Evolutionary conservation across 1,140 invertebrate genomes (phyloP).

Genomic region (Zophobas morio): DNA sequence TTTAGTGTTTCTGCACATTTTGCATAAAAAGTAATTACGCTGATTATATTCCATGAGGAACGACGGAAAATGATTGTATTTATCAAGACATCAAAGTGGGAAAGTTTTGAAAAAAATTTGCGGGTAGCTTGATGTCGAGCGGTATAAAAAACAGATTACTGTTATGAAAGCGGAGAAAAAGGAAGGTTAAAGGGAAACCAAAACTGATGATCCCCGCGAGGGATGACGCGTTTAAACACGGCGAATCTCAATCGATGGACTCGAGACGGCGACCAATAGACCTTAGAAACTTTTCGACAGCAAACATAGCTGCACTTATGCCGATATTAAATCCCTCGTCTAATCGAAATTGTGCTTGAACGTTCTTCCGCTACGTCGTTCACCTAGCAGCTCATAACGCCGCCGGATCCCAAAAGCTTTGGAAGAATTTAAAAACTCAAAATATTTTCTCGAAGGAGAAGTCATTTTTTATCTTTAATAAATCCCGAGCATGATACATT

Average conservation of each 20-base stretch:
- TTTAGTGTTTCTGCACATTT: slow-evolving; percentile 24
- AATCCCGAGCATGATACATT: slow-evolving; percentile 44
- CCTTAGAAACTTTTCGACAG: slow-evolving; percentile 40
- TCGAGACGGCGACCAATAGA: slow-evolving; percentile 47
- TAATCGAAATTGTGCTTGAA: slow-evolving; percentile 8
- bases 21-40: slow-evolving; percentile 47
- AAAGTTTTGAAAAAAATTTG: slow-evolving; percentile 48
- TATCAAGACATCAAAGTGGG: slow-evolving; percentile 53
- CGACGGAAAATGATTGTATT: slow-evolving; percentile 48
- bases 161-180: slow-evolving; percentile 59
- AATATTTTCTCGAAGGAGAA: slow-evolving; percentile 30
- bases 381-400: slow-evolving; percentile 17
- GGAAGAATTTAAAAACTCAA: slow-evolving; percentile 24
- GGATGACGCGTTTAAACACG: slow-evolving; percentile 56
- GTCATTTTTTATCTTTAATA: slow-evolving; percentile 47
- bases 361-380: slow-evolving; percentile 13
- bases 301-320: slow-evolving; percentile 45
- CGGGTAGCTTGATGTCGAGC: slow-evolving; percentile 55
- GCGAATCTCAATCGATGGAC: slow-evolving; percentile 56
- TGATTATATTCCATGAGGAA: slow-evolving; percentile 42
- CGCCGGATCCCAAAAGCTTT: slow-evolving; percentile 1
- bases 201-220: slow-evolving; percentile 59
- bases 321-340: slow-evolving; percentile 44
- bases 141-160: slow-evolving; percentile 59
- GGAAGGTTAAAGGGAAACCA: slow-evolving; percentile 58